Evolutionary conservation across 2,113 vertebrate species (phyloP), one percentile per base, ranked within the genome.

Genomic region (Nothobranchius furzeri): DNA sequence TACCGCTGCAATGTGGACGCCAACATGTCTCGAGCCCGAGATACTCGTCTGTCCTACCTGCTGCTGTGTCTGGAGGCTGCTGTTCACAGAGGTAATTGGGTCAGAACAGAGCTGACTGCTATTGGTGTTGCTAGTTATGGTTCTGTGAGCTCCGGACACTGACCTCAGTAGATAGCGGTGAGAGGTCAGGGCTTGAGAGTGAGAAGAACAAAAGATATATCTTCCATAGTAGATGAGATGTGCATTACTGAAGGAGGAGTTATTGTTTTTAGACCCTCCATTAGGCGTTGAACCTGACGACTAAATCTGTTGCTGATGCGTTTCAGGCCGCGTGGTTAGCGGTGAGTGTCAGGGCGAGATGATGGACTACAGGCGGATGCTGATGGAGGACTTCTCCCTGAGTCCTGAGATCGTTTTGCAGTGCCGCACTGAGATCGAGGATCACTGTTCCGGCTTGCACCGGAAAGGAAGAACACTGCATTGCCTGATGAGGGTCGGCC

Each of bases 301-400:
- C 37, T 40, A 7, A 9, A 9, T 4, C 9, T 2, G 37, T 40
- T 40, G 37, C 7, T 40, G 37, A 40, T 37, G 2, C 12, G n/a
- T 43, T 58, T 58, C 74, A 99, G 97, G 97, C 50, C 95, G 95
- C 1, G 92, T 94, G 0, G 95, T 99, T 65, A 98, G 94, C 70
- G 96, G 97, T 0, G 97, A 99, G 85, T 99, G 97, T 85, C 97
- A 99, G 89, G 97, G 96, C 0, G 97, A 99, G 78, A 99, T 99
- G 97, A 60, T 99, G 83, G 97, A 99, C 85, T 99, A 98, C 91
- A 87, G 97, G 15, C 93, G 96, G 75, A 99, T 99, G 96, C 87
- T 99, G 70, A 99, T 99, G 97, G 97, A 99, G 66, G 97, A 99
- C 85, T 99, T 96, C 85, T 99, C 97, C 0, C 87, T 99, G 83